Base-by-base conservation (phyloP, 30 jellyfish, hydroid and myxozoan genomes). In the Phacellophora camtschatica region DNA sequence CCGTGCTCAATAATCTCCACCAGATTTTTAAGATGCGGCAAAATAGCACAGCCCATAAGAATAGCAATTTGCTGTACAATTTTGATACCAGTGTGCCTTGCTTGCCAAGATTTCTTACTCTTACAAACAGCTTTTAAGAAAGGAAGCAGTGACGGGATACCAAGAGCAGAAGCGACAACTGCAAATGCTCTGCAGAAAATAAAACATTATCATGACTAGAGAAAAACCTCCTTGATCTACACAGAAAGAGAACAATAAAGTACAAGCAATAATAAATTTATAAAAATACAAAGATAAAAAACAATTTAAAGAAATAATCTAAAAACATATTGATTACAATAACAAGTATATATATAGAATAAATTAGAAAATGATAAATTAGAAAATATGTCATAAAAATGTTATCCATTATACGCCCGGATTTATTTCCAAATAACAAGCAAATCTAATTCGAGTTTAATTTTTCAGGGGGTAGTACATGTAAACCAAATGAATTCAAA, bases 21-120 rank as follows among this genome's bases (percentile, higher is more conserved):
- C 58, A 95, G 87, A 67, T 90, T 91, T 57, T 96, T 84, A 42
- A 95, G 83, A 95, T 95, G 99, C 3, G 99, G 99, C 64, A 95
- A 54, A 50, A 95, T 95, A 25, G 99, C 99, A 85, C 99, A 95
- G 1, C 99, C 99, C 98, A 95, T 85, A 77, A 95, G 77, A 54
- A 95, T 95, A 50, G 99, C 99, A 35, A 95, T 95, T 71, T 95
- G 99, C 91, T 95, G 99, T 79, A 95, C 97, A 81, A 95, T 95
- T 70, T 95, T 95, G 82, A 95, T 95, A 42, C 99, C 99, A 50
- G 99, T 95, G 81, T 95, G 99, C 29, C 99, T 93, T 49, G 99
- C 99, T 56, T 95, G 99, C 99, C 99, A 95, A 27, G 99, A 95
- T 71, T 95, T 95, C 65, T 95, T 95, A 64, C 99, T 95, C 73